Conservation (phyloP, 2,797 vertebrate species). For the Hemitrygon akajei region DNA sequence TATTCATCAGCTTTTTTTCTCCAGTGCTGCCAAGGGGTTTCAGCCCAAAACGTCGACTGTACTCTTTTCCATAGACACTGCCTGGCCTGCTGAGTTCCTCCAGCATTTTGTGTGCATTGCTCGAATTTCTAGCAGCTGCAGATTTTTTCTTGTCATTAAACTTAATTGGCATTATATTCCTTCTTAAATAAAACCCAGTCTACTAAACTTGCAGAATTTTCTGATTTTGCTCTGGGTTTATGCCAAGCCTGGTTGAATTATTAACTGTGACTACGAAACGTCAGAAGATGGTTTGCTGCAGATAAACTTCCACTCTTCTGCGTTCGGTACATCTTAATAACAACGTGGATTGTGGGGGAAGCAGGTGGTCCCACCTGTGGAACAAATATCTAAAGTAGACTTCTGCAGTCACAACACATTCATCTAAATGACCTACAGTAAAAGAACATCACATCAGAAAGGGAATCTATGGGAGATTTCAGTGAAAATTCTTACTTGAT, state of each 20-base stretch:
- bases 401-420: background rate
- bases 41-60: too few relatives aligned
- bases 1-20: too few relatives aligned
- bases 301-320: background rate
- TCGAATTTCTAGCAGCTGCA: too few relatives aligned
- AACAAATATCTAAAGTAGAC: background rate
- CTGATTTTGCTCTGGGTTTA: background rate
- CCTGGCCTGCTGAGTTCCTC: too few relatives aligned
- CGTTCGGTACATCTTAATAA: background rate
- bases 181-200: background rate
- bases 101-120: too few relatives aligned
- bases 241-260: background rate
- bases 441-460: background rate
- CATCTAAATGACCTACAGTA: background rate
- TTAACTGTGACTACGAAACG: background rate
- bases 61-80: too few relatives aligned
- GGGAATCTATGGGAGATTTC: background rate
- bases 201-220: background rate
- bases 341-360: background rate
- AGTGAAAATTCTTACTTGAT: background rate
- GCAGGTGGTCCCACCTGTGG: background rate
- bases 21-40: too few relatives aligned
- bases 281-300: background rate
- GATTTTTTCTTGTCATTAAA: too few relatives aligned
- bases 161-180: background rate